phyloP scores from a whole-genome alignment of 2,888 invertebrate genomes.

The Patella pellucida region DNA sequence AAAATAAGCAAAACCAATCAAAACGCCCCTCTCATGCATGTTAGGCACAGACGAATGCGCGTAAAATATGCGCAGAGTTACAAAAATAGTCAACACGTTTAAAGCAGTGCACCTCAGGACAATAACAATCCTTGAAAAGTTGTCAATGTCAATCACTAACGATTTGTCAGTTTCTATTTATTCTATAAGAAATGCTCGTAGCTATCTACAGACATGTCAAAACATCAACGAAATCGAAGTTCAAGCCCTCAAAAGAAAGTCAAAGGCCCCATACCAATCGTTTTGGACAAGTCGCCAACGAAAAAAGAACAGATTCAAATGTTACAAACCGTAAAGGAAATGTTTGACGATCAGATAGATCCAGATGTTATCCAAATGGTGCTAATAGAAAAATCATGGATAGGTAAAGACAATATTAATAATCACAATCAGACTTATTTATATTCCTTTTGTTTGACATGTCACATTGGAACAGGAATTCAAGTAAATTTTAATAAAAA shows the following conservation, averaged over 20 bases:
- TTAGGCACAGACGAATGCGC: neutral
- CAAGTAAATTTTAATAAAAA: too few relatives aligned
- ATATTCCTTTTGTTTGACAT: neutral
- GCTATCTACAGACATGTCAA: constrained; percentile 25
- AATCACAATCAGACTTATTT: neutral
- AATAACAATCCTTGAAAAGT: too few relatives aligned
- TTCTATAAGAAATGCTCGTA: constrained; percentile 10
- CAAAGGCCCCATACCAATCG: constrained; percentile 4
- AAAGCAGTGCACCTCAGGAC: too few relatives aligned
- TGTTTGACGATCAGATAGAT: constrained; percentile 60
- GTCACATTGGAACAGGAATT: too few relatives aligned
- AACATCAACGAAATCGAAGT: constrained; percentile 31
- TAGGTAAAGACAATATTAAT: constrained; percentile 47
- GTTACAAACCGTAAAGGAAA: constrained; percentile 55
- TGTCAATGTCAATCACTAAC: too few relatives aligned
- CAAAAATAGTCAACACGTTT: too few relatives aligned
- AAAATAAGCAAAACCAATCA: too few relatives aligned
- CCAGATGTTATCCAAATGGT: constrained; percentile 60
- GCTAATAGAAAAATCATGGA: constrained; percentile 57
- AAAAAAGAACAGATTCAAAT: constrained; percentile 24
- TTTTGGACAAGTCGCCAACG: constrained; percentile 16
- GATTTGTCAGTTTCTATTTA: too few relatives aligned
- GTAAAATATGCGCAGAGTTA: neutral
- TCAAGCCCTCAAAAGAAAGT: constrained; percentile 30
- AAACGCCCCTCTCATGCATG: too few relatives aligned